These are phyloP conservation scores for Pheosia gnoma DNA, from an alignment of 2,888 invertebrate genomes.

Conservation along the genomic window DNA sequence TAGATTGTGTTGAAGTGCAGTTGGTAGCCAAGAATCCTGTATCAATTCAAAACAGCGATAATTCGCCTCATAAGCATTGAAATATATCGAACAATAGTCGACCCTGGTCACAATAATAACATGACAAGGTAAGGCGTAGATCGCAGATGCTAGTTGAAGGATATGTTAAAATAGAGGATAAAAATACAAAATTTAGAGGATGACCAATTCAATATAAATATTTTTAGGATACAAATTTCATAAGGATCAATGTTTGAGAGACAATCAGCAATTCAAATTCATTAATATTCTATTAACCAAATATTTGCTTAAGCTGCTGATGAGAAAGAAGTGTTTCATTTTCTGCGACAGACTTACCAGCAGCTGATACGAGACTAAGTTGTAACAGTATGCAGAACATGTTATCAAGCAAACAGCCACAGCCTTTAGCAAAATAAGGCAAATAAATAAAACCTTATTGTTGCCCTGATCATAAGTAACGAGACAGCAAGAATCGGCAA, in stretches of 20 bases:
- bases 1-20: not conserved
- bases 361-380: not conserved
- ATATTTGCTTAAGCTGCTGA: too few relatives aligned
- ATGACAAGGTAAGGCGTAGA: conserved; percentile 34
- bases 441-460: conserved; percentile 38
- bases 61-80: conserved; percentile 21
- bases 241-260: too few relatives aligned
- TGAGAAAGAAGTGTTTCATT: too few relatives aligned
- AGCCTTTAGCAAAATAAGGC: conserved; percentile 7
- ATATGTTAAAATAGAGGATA: too few relatives aligned
- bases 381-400: not conserved
- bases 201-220: too few relatives aligned
- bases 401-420: not conserved
- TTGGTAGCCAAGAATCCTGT: conserved; percentile 12
- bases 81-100: conserved; percentile 34
- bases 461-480: conserved; percentile 65
- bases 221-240: too few relatives aligned
- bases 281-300: too few relatives aligned
- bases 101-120: conserved; percentile 37
- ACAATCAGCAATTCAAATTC: too few relatives aligned
- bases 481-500: conserved; percentile 60
- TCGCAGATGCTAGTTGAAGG: conserved; percentile 24
- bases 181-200: too few relatives aligned
- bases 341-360: not conserved
- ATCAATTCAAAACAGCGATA: conserved; percentile 6